Conservation (phyloP, 2,797 vertebrate species). For the Pyrocephalus nanus region DNA sequence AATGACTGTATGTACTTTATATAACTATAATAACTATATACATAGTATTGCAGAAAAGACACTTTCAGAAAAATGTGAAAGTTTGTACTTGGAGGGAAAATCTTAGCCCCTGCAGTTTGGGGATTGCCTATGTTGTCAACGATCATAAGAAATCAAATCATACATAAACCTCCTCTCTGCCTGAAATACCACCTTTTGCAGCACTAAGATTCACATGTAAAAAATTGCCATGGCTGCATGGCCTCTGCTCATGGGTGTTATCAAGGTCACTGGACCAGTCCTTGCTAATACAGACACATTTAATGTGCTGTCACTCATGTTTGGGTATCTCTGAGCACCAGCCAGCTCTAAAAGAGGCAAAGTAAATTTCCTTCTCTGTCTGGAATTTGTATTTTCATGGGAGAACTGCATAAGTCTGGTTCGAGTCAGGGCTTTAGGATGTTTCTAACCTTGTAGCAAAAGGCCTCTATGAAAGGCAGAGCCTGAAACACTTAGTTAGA, state of each 20-base stretch:
- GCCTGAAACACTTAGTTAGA: background rate
- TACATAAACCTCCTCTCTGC: background rate
- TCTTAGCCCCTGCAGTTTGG: background rate
- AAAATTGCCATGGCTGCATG: rapidly evolving
- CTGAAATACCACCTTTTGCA: background rate
- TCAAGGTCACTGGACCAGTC: background rate
- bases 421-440: background rate
- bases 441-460: background rate
- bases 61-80: background rate
- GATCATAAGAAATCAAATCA: background rate
- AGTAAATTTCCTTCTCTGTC: background rate
- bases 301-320: background rate
- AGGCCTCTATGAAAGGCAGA: background rate
- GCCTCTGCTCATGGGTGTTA: background rate
- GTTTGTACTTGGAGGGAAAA: background rate
- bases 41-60: background rate
- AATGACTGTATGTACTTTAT: background rate
- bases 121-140: background rate
- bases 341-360: background rate
- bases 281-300: background rate
- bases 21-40: background rate
- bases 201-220: background rate
- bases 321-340: background rate
- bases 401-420: background rate
- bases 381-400: background rate